Base-by-base conservation (phyloP, 2,888 invertebrate genomes). In the Apamea anceps region DNA sequence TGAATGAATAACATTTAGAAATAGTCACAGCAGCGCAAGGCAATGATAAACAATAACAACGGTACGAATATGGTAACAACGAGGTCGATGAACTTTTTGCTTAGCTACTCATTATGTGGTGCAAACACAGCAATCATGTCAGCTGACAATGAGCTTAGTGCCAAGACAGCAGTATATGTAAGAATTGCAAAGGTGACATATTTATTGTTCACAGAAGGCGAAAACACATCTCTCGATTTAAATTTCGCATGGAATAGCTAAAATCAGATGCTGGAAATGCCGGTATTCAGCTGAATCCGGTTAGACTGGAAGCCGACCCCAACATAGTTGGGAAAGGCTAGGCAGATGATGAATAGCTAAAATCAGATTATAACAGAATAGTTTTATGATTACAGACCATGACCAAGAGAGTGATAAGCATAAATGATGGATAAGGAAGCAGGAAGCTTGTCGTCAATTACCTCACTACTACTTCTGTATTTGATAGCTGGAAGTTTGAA, bases 121-220 rank as follows among this genome's bases (percentile, higher is more conserved):
- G 79, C 83, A 72, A 72, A 62, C 45, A n/a, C 51, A 70, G 75
- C 76, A 87, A 75, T 88, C 63, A 78, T 70, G 71, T 70, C 79
- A 81, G 75, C 82, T 79, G 80, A 87, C 89, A 87, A 89, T 89
- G 63, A 87, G 76, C n/a, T 42, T 48, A 54, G 13, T 77, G 70
- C 13, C 67, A 77, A 63, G n/a, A 70, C 60, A 79, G 68, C 54
- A 72, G 21, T 21, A 60, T 37, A 57, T 13, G 54, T 42, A 72
- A 75, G 28, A 65, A 71, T 67, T 74, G 42, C 28, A 57, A 60
- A 71, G 8, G 32, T 67, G 48, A 48, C 32, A 63, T 57, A 32
- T 51, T 37, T 57, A 54, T 73, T 78, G 12, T 48, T 48, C 18
- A 48, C 3, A 2, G 25, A 57, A 67, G 54, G 3, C 13, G 57